phyloP scores from a whole-genome alignment of 2,797 vertebrate genomes.

The Eulemur rubriventer region DNA sequence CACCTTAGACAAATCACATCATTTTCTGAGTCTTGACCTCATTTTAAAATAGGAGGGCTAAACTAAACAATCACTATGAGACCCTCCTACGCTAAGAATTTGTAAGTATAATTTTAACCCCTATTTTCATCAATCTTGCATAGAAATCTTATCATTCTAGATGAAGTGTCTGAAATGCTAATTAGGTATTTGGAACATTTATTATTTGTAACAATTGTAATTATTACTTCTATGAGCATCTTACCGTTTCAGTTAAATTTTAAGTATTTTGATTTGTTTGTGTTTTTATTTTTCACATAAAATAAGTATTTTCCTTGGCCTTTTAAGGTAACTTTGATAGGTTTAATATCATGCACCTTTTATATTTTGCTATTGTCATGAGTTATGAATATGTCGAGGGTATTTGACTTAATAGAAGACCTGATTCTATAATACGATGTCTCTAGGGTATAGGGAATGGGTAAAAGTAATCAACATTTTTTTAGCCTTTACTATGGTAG shows the following conservation, averaged over 20 bases:
- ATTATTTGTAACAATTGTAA: slow-evolving; percentile 15
- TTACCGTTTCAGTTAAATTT: slow-evolving; percentile 32
- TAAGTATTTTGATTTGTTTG: not conserved
- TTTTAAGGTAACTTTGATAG: not conserved
- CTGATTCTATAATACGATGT: not conserved
- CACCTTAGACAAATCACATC: not conserved
- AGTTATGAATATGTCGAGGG: not conserved
- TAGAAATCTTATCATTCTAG: not conserved
- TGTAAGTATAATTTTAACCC: slow-evolving; percentile 38
- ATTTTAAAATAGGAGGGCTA: slow-evolving; percentile 2
- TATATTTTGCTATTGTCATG: not conserved
- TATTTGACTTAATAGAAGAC: not conserved
- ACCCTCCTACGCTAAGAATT: not conserved
- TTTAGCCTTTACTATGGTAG: not conserved
- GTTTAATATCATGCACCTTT: not conserved
- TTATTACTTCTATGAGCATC: slow-evolving; percentile 27
- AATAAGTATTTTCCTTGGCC: not conserved
- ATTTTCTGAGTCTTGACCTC: not conserved
- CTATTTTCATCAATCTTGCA: not conserved
- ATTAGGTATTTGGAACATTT: not conserved
- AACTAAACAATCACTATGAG: not conserved
- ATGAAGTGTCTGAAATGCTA: not conserved
- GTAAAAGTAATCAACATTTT: not conserved
- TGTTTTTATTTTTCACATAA: not conserved
- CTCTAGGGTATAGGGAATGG: not conserved